These are phyloP conservation scores for Oscheius sp. DNA, from an alignment of 2,888 invertebrate genomes.

Conservation along the genomic window DNA sequence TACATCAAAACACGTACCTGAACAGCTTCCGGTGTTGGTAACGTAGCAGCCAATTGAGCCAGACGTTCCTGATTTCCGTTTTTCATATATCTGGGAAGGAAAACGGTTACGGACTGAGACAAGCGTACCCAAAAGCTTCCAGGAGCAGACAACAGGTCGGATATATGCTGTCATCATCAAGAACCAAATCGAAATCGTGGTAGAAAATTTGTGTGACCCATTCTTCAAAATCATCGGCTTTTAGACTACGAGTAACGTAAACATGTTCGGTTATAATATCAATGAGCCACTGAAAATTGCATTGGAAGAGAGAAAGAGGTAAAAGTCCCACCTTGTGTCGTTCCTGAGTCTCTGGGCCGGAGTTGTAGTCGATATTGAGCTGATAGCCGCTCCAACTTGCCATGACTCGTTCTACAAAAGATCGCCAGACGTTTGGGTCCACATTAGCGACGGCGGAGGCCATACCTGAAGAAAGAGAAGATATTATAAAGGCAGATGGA, in stretches of 20 bases:
- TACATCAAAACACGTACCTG: conserved; percentile 35
- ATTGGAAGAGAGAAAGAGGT: too few relatives aligned
- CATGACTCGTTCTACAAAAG: conserved; percentile 45
- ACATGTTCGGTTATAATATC: conserved; percentile 58
- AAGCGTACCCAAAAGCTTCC: conserved; percentile 47
- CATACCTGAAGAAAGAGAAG: conserved; percentile 1
- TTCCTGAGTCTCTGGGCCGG: conserved; percentile 60
- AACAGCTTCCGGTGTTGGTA: conserved; percentile 31
- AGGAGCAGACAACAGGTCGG: conserved; percentile 56
- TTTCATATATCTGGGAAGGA: conserved; percentile 47
- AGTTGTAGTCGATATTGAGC: conserved; percentile 58
- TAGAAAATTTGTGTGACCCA: conserved; percentile 63
- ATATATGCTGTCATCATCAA: conserved; percentile 63
- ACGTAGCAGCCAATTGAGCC: conserved; percentile 42
- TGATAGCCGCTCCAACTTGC: conserved; percentile 62
- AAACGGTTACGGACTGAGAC: background rate
- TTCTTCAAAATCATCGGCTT: conserved; percentile 61
- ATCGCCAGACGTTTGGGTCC: conserved; percentile 30
- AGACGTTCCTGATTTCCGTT: conserved; percentile 45
- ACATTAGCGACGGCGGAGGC: background rate
- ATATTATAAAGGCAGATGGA: too few relatives aligned
- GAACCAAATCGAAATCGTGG: conserved; percentile 61
- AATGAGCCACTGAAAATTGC: conserved; percentile 56
- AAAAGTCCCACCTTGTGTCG: conserved; percentile 47
- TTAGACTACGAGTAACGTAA: conserved; percentile 48